Evolutionary conservation across 2,113 vertebrate species (phyloP), one percentile per base, ranked within the genome.

Genomic region (Trematomus loennbergii): DNA sequence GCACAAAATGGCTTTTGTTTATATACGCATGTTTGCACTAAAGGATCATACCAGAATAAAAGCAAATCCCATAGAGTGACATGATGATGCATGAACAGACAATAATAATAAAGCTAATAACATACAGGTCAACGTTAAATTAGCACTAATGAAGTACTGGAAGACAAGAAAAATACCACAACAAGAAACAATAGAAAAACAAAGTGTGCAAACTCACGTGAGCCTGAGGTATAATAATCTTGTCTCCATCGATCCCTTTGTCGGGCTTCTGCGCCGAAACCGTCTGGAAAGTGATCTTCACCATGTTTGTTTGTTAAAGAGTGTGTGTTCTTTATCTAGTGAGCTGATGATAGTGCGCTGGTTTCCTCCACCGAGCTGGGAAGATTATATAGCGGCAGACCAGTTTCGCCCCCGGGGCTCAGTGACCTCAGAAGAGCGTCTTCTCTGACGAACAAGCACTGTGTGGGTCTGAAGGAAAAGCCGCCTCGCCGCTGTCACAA

Each of bases 231-330:
- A 96, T 91, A 63, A 94, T 86, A 65, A 96, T 93, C 88, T 97
- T 93, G 78, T 82, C 81, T 82, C 61, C 94, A 69, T 95, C 91
- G 61, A 69, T 82, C 68, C 94, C 89, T 87, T 97, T 97, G 75
- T 97, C 96, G 12, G 89, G 88, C 89, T 97, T 98, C 90, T 96
- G 90, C 60, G 88, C 93, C 82, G 95, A 90, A 5, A 95, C 94
- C 25, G 94, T 87, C 90, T 96, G 96, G 81, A 97, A 96, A 4
- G 95, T 96, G 81, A 98, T 97, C 94, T 97, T 97, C 95, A 97
- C 97, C 97, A 97, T 98, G 82, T 88, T 85, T 91, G 61, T 66
- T 57, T 69, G 59, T 16, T 82, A 59, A 40, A 20, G 55, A 79
- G 58, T 74, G 1, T 64, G 8, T 71, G 55, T 78, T 48, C 59